Conservation (phyloP, 1,140 invertebrate species). For the Anastatus disparis region DNA sequence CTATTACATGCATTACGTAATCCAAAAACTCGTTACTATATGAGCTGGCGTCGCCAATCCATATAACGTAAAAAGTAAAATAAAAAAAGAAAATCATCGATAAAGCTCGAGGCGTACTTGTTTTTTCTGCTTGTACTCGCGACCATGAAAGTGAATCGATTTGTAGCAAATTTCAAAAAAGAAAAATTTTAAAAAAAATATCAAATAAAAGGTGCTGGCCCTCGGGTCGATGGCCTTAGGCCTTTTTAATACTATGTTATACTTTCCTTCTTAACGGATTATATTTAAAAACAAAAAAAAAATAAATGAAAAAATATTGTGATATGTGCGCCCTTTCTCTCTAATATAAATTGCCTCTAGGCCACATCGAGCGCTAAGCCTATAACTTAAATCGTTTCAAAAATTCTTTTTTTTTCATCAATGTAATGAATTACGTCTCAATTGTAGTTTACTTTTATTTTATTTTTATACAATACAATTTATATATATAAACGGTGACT, state of each 20-base stretch:
- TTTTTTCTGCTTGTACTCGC: too few species aligned
- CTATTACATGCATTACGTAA: neutral
- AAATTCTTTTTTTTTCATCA: too few species aligned
- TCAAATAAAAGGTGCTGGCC: too few species aligned
- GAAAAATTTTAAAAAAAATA: too few species aligned
- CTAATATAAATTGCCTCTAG: neutral
- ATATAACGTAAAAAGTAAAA: too few species aligned
- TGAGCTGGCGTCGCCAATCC: neutral
- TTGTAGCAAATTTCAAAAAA: too few species aligned
- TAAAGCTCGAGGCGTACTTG: neutral
- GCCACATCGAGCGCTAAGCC: too few species aligned
- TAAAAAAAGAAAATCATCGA: neutral
- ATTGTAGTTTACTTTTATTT: conserved; percentile 1
- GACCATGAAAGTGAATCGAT: conserved; percentile 31
- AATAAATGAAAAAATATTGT: too few species aligned
- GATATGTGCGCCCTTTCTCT: neutral
- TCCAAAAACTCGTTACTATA: neutral
- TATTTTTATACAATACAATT: neutral
- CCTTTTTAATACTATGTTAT: neutral
- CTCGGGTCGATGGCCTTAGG: conserved; percentile 6
- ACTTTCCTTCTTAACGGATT: neutral
- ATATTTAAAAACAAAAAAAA: too few species aligned
- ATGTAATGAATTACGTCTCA: conserved; percentile 34
- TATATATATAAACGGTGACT: neutral
- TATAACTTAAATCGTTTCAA: too few species aligned